Conservation (phyloP, 2,888 invertebrate genomes). For the Caradrina clavipalpis region DNA sequence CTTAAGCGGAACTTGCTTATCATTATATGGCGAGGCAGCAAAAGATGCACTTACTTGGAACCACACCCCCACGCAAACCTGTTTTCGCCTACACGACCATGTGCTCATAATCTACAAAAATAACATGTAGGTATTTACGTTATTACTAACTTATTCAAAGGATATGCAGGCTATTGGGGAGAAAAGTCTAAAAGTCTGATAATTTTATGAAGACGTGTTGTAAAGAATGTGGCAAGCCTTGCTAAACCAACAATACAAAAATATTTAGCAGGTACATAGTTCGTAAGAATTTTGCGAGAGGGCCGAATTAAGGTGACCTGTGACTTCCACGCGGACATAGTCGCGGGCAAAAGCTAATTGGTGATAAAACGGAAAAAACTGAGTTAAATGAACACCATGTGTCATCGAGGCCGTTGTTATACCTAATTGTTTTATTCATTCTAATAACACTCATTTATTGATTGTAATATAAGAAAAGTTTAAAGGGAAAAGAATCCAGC, state of each 20-base stretch:
- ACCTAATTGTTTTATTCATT: conserved; percentile 31
- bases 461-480: conserved; percentile 19
- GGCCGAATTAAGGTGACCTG: too few species aligned
- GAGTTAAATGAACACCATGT: conserved; percentile 21
- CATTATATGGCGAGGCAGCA: background rate
- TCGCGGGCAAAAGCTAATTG: background rate
- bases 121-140: background rate
- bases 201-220: background rate
- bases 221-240: background rate
- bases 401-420: conserved; percentile 41
- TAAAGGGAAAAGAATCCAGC: conserved; percentile 28
- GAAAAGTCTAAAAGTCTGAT: background rate
- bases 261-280: too few species aligned
- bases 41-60: conserved; percentile 14
- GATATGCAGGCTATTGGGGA: background rate
- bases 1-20: background rate
- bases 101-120: conserved; percentile 8
- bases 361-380: conserved; percentile 18
- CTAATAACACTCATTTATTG: conserved; percentile 35
- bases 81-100: conserved; percentile 17
- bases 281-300: too few species aligned
- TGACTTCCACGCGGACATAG: background rate
- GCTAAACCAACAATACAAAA: too few species aligned
- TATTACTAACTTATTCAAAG: too few species aligned
- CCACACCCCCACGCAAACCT: conserved; percentile 10